Evolutionary conservation across 2,888 invertebrate genomes (phyloP).

Genomic region (Brenthis hecate): DNA sequence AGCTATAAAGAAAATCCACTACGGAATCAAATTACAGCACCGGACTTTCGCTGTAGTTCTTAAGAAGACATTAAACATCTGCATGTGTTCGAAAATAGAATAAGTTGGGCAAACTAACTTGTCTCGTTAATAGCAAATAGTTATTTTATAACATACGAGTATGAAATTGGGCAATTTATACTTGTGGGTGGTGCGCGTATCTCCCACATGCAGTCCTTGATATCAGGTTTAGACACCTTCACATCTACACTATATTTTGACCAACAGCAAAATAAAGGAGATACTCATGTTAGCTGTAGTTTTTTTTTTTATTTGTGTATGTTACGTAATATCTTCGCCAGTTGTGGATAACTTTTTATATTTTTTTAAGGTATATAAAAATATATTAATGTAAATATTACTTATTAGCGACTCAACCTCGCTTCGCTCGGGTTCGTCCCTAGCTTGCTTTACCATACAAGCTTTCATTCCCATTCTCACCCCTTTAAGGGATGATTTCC

Average conservation of each 20-base stretch:
- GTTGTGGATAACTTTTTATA: no score
- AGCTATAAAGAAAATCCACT: slow-evolving; percentile 20
- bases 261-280: no score
- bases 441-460: no score
- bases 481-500: no score
- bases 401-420: no score
- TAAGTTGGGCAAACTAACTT: neutral
- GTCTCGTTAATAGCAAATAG: neutral
- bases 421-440: no score
- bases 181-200: slow-evolving; percentile 23
- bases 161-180: slow-evolving; percentile 8
- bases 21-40: slow-evolving; percentile 11
- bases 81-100: slow-evolving; percentile 10
- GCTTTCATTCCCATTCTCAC: no score
- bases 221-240: slow-evolving; percentile 23
- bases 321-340: no score
- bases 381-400: no score
- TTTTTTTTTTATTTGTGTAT: no score
- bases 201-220: slow-evolving; percentile 25
- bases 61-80: slow-evolving; percentile 8
- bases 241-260: neutral
- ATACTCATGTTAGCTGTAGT: no score
- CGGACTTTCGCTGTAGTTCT: slow-evolving; percentile 6
- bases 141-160: slow-evolving; percentile 11
- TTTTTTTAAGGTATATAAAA: no score